Conservation (phyloP, 2,113 vertebrate species). For the Calonectris borealis region DNA sequence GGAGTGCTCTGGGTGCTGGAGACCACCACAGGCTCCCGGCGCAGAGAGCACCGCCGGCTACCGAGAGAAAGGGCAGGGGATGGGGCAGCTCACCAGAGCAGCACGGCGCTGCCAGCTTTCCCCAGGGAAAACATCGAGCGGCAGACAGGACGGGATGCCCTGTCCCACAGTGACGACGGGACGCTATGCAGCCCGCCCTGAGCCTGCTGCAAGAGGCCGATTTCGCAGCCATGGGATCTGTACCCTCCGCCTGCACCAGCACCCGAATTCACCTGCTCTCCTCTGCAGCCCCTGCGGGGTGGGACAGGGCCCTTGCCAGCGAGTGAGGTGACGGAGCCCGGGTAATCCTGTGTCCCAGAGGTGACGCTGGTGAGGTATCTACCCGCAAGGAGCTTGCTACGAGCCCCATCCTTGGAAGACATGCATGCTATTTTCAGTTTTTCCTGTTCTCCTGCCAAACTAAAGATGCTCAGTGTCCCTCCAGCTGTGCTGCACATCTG, state of each 20-base stretch:
- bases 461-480: background rate
- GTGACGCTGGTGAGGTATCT: rapidly evolving
- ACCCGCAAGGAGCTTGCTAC: rapidly evolving
- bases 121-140: background rate
- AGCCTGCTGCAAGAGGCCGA: background rate
- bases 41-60: rapidly evolving
- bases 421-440: rapidly evolving
- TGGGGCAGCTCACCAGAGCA: rapidly evolving
- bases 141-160: background rate
- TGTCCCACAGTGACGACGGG: rapidly evolving
- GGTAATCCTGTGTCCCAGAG: rapidly evolving
- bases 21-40: background rate
- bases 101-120: background rate
- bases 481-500: constrained; percentile 22
- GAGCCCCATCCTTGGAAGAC: rapidly evolving
- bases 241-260: background rate
- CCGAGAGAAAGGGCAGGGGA: background rate
- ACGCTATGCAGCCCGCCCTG: background rate
- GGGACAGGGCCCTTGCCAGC: rapidly evolving
- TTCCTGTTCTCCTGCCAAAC: background rate
- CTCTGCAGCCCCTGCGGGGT: background rate
- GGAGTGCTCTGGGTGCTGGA: rapidly evolving
- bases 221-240: background rate
- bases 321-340: rapidly evolving
- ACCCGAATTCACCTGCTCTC: background rate